Base-by-base conservation (phyloP, 2,113 vertebrate species). In the Paramormyrops kingsleyae region DNA sequence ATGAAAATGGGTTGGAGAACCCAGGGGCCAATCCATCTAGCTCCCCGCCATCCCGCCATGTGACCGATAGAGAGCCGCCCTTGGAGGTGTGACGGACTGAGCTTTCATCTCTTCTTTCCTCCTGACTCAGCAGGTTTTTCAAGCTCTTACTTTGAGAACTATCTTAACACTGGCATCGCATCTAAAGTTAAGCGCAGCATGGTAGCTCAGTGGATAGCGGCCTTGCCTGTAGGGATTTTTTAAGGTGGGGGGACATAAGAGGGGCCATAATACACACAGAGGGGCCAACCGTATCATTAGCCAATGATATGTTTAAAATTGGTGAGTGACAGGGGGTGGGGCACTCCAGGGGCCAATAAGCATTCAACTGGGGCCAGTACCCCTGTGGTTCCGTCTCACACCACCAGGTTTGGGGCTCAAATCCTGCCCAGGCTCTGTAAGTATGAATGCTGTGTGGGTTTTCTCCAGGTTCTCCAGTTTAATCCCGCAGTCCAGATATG, bases 51-150 rank as follows among this genome's bases (percentile, higher is more conserved):
- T 31, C 35, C 24, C n/a, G n/a, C 39, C 39, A 49, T 88, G 39
- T 52, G 52, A 90, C 88, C 70, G 83, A 83, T 88, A 90, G 62
- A 27, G 62, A 27, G n/a, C 62, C n/a, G n/a, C n/a, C n/a, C 62
- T 12, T 12, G 62, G 9, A 27, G 24, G 87, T 59, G 42, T 74
- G 39, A 47, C 3, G 2, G 74, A 80, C 4, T 44, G 62, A 83
- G 50, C 44, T 31, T 47, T 52, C 42, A 27, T 80, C 89, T 46
- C 42, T 12, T 46, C 66, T 10, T 47, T 88, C 5, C 17, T 80
- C 35, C 42, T 21, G 24, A 52, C 70, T 88, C 89, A 83, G 89
- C 86, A 44, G 35, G 17, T 59, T 88, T 49, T 62, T n/a, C 13
- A 31, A 6, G 3, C 2, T 17, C 12, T 44, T 83, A 49, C 66